A percentile compares a stretch with the other conserved stretches of the same genome.
phyloP scores from a whole-genome alignment of 2,888 invertebrate species.

The Seira ritae region DNA sequence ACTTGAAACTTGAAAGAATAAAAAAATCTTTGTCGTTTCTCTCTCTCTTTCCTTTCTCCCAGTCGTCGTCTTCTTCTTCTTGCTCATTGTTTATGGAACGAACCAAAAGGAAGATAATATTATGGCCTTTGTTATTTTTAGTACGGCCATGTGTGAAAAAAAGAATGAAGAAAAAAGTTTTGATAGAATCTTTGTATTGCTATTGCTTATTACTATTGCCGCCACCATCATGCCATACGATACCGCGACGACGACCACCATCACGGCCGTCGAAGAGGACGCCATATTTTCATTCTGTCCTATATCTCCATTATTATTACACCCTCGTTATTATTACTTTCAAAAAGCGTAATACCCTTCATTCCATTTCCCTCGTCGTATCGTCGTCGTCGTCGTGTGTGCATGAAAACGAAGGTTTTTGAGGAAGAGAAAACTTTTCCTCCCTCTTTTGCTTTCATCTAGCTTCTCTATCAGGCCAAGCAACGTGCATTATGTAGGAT shows the following conservation, averaged over 20 bases:
- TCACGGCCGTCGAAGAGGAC: not conserved
- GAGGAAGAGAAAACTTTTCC: slow-evolving; percentile 3
- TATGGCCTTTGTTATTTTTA: not conserved
- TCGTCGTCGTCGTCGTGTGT: not conserved
- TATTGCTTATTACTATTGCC: slow-evolving; percentile 28
- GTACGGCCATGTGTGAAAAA: not conserved
- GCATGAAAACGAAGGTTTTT: not conserved
- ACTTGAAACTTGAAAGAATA: not conserved
- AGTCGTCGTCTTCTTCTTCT: too few relatives aligned
- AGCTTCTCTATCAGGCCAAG: not conserved
- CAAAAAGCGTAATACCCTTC: slow-evolving; percentile 1
- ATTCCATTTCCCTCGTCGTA: slow-evolving; percentile 20
- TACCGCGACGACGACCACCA: too few relatives aligned
- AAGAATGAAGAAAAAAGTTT: not conserved
- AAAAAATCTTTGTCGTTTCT: slow-evolving; percentile 17
- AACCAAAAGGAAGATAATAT: not conserved
- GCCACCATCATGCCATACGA: not conserved
- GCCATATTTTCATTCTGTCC: not conserved
- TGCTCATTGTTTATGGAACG: slow-evolving; percentile 27
- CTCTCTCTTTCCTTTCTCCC: too few relatives aligned
- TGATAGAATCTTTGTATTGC: slow-evolving; percentile 27
- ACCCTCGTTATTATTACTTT: slow-evolving; percentile 12
- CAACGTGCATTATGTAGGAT: slow-evolving; percentile 1
- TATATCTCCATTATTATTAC: slow-evolving; percentile 12
- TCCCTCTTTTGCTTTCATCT: not conserved